Base-by-base conservation (phyloP, 2,888 invertebrate genomes). In the Opisthograptis luteolata region DNA sequence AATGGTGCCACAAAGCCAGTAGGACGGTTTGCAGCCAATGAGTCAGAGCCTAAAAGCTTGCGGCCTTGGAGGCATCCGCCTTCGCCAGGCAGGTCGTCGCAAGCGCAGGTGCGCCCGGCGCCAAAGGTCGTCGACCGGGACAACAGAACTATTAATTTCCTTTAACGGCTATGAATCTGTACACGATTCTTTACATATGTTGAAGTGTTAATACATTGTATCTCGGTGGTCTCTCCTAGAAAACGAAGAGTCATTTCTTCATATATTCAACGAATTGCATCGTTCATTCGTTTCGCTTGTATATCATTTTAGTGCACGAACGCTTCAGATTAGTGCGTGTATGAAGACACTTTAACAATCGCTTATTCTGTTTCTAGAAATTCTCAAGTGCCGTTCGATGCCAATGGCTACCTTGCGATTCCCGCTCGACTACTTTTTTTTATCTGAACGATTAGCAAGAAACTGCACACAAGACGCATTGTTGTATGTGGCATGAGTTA, bases 61-160 rank as follows among this genome's bases (percentile, higher is more conserved):
- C 64, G 81, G 66, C 83, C 83, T 82, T 82, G 81, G 64, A 70
- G 66, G 74, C 73, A 73, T 80, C 82, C 78, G 82, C 68, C 72
- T 72, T 67, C 64, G 64, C 55, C 62, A 66, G 66, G 70, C 67
- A 68, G 68, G 63, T 65, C 71, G 69, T 70, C 73, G 70, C 74
- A 73, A 61, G 70, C 76, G 81, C 87, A 86, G 85, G 86, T 86
- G 84, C 73, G 64, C 57, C 66, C 63, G 73, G 73, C 77, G 77
- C 68, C 73, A 60, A 53, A 68, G 77, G 81, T 84, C 84, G 68
- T 69, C 72, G 84, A 79, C 79, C 82, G 64, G 27, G 62, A 70
- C 64, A 63, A 74, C 66, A 68, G 48, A 67, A 68, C 63, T 61
- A 75, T 79, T 76, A 69, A 72, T 69, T 46, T 76, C 67, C 64